phyloP scores from a whole-genome alignment of 2,113 vertebrate species.

The Verasper variegatus region DNA sequence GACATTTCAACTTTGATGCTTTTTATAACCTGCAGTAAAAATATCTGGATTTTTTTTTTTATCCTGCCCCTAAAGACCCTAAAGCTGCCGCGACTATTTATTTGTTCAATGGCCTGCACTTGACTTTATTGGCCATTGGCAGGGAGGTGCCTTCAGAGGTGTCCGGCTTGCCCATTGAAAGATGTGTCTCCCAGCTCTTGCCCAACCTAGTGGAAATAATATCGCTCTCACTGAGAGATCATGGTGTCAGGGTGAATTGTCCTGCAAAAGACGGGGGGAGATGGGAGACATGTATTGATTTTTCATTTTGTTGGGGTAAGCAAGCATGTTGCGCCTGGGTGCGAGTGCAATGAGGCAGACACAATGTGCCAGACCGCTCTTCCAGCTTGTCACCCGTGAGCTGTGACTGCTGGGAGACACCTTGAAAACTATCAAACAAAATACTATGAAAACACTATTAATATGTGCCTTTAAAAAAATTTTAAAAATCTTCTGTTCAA shows the following conservation, averaged over 20 bases:
- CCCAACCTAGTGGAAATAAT: constrained; percentile 80
- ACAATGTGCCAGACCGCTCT: constrained; percentile 64
- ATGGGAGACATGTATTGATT: constrained; percentile 84
- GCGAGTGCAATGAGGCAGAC: constrained; percentile 77
- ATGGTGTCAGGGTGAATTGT: constrained; percentile 82
- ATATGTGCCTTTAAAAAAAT: constrained; percentile 3
- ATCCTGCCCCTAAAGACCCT: constrained; percentile 42
- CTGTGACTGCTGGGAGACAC: constrained; percentile 52
- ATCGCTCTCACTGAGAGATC: constrained; percentile 81
- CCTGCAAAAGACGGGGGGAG: constrained; percentile 74
- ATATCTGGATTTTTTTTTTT: constrained; percentile 2
- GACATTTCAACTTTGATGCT: background rate
- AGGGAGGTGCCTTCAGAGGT: constrained; percentile 66
- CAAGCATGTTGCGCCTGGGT: constrained; percentile 78
- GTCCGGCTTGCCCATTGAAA: constrained; percentile 68
- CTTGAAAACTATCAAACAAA: constrained; percentile 49
- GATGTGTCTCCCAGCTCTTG: constrained; percentile 75
- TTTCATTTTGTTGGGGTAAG: constrained; percentile 85
- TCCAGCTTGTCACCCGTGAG: constrained; percentile 66
- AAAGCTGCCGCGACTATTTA: constrained; percentile 57
- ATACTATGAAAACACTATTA: constrained; percentile 29
- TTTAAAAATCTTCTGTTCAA: constrained; percentile 10
- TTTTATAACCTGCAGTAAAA: constrained; percentile 1
- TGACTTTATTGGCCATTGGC: constrained; percentile 75
- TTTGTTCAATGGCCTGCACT: constrained; percentile 63